Conservation (phyloP, 2,797 vertebrate genomes). For the Phataginus tricuspis region DNA sequence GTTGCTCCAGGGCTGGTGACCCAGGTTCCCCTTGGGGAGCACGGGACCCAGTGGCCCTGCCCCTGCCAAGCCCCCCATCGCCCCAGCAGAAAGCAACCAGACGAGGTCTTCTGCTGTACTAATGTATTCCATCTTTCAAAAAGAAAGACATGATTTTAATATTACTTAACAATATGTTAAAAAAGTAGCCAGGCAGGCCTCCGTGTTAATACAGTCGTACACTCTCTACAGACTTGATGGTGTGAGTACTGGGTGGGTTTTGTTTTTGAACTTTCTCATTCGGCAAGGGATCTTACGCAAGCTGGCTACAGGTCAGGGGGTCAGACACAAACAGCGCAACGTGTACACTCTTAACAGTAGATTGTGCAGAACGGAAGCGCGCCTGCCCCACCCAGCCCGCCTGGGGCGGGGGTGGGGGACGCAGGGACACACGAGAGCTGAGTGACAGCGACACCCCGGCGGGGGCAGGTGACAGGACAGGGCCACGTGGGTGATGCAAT, state of each 20-base stretch:
- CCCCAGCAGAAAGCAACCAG: constrained; percentile 84
- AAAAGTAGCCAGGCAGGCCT: constrained; percentile 99
- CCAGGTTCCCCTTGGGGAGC: background rate
- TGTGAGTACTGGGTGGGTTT: constrained; percentile 94
- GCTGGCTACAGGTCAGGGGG: constrained; percentile 96
- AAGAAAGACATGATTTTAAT: constrained; percentile 99
- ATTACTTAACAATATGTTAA: constrained; percentile 99
- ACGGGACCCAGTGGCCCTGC: background rate
- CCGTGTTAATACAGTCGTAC: constrained; percentile 99
- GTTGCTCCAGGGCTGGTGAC: background rate
- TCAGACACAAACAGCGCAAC: constrained; percentile 93
- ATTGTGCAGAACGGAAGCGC: constrained; percentile 91
- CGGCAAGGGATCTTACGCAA: constrained; percentile 97
- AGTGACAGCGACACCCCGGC: background rate
- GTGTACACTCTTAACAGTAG: constrained; percentile 95
- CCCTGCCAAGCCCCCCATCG: background rate
- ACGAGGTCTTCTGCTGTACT: constrained; percentile 93
- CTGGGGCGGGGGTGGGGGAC: constrained; percentile 80
- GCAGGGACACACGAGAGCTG: constrained; percentile 85
- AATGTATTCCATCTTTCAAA: constrained; percentile 99
- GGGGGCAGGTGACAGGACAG: constrained; percentile 85
- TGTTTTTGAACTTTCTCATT: constrained; percentile 88
- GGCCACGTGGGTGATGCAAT: constrained; percentile 91
- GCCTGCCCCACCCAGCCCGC: constrained; percentile 90
- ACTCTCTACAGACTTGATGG: constrained; percentile 98